These are phyloP conservation scores for Diabrotica virgifera DNA, from an alignment of 1,140 invertebrate species.

Conservation along the genomic window DNA sequence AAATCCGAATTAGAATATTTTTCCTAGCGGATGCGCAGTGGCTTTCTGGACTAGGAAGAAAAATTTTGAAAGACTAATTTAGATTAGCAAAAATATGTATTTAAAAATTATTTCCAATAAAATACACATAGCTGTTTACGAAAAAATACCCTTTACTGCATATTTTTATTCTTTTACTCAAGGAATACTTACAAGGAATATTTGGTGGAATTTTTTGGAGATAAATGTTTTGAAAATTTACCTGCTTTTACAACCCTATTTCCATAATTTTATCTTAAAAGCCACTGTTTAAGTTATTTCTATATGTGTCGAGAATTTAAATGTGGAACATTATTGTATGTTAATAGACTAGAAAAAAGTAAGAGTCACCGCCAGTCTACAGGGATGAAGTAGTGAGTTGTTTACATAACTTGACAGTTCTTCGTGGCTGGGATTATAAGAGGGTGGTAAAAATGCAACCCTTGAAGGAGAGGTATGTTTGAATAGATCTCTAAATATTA, in stretches of 20 bases:
- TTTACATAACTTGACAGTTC: constrained; percentile 9
- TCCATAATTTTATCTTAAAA: constrained; percentile 31
- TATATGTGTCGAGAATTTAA: constrained; percentile 24
- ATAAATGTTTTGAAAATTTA: not conserved
- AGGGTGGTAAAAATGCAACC: constrained; percentile 3
- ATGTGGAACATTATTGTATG: constrained; percentile 30
- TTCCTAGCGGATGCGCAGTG: too few relatives aligned
- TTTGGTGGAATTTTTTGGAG: not conserved
- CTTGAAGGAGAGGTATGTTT: not conserved
- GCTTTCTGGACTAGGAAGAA: too few relatives aligned
- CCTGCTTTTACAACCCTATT: constrained; percentile 19
- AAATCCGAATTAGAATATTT: too few relatives aligned
- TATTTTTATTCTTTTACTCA: too few relatives aligned
- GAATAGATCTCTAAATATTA: not conserved
- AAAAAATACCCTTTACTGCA: too few relatives aligned
- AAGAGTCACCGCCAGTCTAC: not conserved
- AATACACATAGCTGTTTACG: too few relatives aligned
- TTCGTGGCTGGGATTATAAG: constrained; percentile 11
- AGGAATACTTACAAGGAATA: not conserved
- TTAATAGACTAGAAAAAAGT: constrained; percentile 13
- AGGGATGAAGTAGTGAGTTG: constrained; percentile 14
- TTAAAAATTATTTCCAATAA: too few relatives aligned
- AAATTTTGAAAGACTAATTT: too few relatives aligned
- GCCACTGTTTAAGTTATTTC: constrained; percentile 27
- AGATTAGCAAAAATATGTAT: too few relatives aligned